phyloP scores from a whole-genome alignment of 2,888 invertebrate species.

The Spilosoma lubricipeda region DNA sequence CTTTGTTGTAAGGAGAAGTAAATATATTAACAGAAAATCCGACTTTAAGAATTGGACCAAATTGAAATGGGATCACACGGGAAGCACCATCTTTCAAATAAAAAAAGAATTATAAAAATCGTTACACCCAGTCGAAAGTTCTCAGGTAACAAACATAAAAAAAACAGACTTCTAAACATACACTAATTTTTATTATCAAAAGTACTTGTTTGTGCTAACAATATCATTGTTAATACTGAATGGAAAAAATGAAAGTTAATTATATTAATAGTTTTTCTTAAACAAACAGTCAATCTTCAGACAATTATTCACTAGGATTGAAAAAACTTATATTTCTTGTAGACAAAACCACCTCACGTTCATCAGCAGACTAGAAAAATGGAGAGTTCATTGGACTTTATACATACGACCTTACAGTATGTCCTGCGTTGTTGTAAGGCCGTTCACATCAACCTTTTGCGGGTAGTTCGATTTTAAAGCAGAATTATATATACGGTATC shows the following conservation, averaged over 20 bases:
- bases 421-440: background rate
- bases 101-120: too few relatives aligned
- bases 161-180: too few relatives aligned
- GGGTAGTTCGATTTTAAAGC: background rate
- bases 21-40: too few relatives aligned
- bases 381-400: constrained; percentile 2
- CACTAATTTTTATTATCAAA: too few relatives aligned
- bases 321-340: background rate
- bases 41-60: too few relatives aligned
- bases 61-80: too few relatives aligned
- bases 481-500: background rate
- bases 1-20: too few relatives aligned
- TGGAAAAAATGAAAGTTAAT: background rate
- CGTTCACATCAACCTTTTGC: constrained; percentile 1
- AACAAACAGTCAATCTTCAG: too few relatives aligned
- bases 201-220: too few relatives aligned
- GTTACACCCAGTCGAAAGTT: too few relatives aligned
- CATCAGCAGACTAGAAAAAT: constrained; percentile 3
- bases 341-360: constrained; percentile 7
- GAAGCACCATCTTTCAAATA: too few relatives aligned
- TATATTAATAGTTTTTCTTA: background rate
- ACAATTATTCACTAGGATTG: background rate
- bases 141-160: too few relatives aligned
- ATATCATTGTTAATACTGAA: background rate
- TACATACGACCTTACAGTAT: background rate